phyloP scores from a whole-genome alignment of 2,888 invertebrate genomes.

The Cephus runcator region DNA sequence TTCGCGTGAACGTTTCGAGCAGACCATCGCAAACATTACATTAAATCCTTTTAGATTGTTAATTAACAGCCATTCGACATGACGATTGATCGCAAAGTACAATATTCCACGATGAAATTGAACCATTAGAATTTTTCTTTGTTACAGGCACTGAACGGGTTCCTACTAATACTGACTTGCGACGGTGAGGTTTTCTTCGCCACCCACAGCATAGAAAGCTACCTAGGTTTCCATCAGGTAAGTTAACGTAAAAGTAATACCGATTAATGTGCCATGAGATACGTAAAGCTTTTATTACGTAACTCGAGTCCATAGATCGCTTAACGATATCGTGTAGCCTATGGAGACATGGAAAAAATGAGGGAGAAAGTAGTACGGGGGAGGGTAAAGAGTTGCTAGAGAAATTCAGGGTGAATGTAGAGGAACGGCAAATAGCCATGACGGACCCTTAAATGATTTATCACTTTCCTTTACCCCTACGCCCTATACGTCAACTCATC shows the following conservation, averaged over 20 bases:
- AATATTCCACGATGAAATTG: background rate
- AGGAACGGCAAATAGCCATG: background rate
- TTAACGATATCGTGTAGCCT: background rate
- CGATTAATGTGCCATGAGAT: background rate
- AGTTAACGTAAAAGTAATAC: slow-evolving; percentile 46
- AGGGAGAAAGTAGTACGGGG: background rate
- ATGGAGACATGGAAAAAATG: background rate
- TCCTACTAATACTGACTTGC: slow-evolving; percentile 97
- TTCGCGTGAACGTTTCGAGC: slow-evolving; percentile 40
- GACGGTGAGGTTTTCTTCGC: slow-evolving; percentile 99
- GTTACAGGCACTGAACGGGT: slow-evolving; percentile 96
- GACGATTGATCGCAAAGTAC: background rate
- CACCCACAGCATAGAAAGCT: slow-evolving; percentile 99
- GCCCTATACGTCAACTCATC: background rate
- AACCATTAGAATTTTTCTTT: slow-evolving; percentile 18
- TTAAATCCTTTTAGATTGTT: background rate
- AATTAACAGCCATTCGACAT: background rate
- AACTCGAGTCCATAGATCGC: background rate
- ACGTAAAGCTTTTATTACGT: background rate
- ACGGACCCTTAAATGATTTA: background rate
- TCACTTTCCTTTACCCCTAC: background rate
- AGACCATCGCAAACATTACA: background rate
- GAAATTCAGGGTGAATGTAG: background rate
- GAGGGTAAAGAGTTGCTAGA: background rate
- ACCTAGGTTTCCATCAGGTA: slow-evolving; percentile 99